A percentile compares a stretch with the other conserved stretches of the same genome.
phyloP scores from a whole-genome alignment of 2,888 invertebrate genomes.

The Drosophila meridionalis region DNA sequence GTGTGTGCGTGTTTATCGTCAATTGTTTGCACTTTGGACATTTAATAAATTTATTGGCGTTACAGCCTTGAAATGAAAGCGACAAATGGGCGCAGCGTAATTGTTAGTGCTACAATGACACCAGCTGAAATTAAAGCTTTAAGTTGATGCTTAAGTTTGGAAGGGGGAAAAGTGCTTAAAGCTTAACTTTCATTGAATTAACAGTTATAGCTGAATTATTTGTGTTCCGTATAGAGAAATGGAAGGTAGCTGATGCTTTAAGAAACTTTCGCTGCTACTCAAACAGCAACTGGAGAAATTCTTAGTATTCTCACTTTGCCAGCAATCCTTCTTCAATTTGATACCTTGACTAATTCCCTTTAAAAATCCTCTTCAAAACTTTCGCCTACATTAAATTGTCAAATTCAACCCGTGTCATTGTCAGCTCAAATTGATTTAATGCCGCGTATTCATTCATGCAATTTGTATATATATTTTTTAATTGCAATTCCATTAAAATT shows the following conservation, averaged over 20 bases:
- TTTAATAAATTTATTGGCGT: constrained; percentile 76
- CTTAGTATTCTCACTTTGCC: not conserved
- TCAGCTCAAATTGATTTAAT: not conserved
- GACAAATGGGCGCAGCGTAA: constrained; percentile 6
- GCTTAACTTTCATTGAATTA: not conserved
- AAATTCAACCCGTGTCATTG: not conserved
- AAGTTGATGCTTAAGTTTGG: not conserved
- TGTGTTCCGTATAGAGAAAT: not conserved
- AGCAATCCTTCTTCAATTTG: not conserved
- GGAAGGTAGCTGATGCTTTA: not conserved
- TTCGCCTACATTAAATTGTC: not conserved
- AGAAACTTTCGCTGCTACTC: not conserved
- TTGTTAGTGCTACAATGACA: constrained; percentile 14
- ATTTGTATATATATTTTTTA: not conserved
- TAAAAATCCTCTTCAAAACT: not conserved
- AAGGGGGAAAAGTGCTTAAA: not conserved
- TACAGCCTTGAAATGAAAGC: constrained; percentile 57
- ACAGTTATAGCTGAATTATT: too few species aligned
- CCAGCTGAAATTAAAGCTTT: not conserved
- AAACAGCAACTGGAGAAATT: not conserved
- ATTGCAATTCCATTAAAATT: constrained; percentile 23
- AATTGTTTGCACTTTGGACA: constrained; percentile 63
- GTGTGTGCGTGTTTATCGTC: constrained; percentile 38
- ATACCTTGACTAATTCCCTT: not conserved
- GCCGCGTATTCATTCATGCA: too few species aligned